These are phyloP conservation scores for Malurus elegans DNA, from an alignment of 2,113 vertebrate species.

Conservation along the genomic window DNA sequence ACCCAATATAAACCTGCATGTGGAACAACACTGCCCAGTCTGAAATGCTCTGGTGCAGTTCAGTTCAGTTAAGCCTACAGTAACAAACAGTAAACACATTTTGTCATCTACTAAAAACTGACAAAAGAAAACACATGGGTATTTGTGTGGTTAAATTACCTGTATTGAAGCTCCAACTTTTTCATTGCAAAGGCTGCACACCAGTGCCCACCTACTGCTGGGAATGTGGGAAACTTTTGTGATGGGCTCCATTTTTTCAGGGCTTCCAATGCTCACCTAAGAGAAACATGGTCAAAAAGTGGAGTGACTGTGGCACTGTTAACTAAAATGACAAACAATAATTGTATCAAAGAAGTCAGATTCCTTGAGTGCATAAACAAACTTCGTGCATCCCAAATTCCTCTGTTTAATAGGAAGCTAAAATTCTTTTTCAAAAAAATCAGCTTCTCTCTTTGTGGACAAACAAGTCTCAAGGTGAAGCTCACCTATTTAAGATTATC, in stretches of 20 bases:
- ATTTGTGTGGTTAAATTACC: conserved; percentile 63
- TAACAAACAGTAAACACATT: neutral
- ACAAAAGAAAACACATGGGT: neutral
- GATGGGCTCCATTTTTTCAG: conserved; percentile 98
- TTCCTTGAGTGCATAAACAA: neutral
- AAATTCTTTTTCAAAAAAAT: neutral
- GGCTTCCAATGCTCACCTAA: conserved; percentile 97
- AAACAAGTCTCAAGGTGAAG: neutral
- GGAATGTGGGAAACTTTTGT: conserved; percentile 99
- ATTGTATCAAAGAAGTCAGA: neutral
- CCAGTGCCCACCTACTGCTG: conserved; percentile 92
- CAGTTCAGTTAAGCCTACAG: neutral
- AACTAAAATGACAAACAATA: neutral
- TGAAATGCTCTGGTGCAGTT: neutral
- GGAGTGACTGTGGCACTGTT: neutral
- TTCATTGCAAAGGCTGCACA: conserved; percentile 94
- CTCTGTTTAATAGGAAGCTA: neutral
- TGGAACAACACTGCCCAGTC: neutral
- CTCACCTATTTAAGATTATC: neutral
- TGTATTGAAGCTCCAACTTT: conserved; percentile 96
- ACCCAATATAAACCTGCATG: fast-evolving
- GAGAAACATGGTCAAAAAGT: neutral
- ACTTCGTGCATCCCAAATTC: neutral
- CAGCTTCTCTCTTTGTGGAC: neutral
- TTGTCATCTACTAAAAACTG: neutral